These are phyloP conservation scores for Reinhardtius hippoglossoides DNA, from an alignment of 2,113 vertebrate species.

Conservation along the genomic window DNA sequence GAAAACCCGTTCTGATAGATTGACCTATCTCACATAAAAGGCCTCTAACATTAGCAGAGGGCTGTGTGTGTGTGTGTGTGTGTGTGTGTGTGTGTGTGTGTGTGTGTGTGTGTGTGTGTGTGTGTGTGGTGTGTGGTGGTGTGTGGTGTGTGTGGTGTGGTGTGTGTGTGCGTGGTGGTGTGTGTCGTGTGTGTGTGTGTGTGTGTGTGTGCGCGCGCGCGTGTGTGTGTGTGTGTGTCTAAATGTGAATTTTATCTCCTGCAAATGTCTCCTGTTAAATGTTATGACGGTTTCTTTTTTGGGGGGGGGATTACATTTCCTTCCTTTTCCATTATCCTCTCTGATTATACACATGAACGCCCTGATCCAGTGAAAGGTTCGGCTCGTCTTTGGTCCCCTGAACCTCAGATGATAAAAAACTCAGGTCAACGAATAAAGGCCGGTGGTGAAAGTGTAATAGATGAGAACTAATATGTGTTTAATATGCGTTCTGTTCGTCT, in stretches of 20 bases:
- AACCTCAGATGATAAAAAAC: too few relatives aligned
- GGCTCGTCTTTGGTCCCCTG: too few relatives aligned
- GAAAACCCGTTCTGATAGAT: conserved; percentile 1
- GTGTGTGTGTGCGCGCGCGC: conserved; percentile 11
- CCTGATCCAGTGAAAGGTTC: background rate
- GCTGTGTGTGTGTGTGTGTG: conserved; percentile 1
- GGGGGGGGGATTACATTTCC: too few relatives aligned
- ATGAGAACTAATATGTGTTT: too few relatives aligned
- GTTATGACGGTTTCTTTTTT: background rate
- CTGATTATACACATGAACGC: background rate
- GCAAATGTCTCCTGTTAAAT: conserved; percentile 21
- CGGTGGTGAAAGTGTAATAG: too few relatives aligned
- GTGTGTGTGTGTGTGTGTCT: conserved; percentile 8
- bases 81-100: conserved; percentile 8
- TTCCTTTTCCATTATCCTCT: background rate
- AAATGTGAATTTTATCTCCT: too few relatives aligned
- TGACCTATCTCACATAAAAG: conserved; percentile 30
- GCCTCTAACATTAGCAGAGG: conserved; percentile 28
- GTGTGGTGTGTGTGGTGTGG: conserved; percentile 12
- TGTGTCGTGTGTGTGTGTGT: conserved; percentile 9
- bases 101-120: conserved; percentile 13
- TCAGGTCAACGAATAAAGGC: too few relatives aligned
- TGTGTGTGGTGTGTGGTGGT: conserved; percentile 15
- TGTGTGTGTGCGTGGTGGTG: conserved; percentile 4
- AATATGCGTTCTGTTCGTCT: too few relatives aligned